Evolutionary conservation across 2,113 vertebrate genomes (phyloP).

Genomic region (Scatophagus argus): DNA sequence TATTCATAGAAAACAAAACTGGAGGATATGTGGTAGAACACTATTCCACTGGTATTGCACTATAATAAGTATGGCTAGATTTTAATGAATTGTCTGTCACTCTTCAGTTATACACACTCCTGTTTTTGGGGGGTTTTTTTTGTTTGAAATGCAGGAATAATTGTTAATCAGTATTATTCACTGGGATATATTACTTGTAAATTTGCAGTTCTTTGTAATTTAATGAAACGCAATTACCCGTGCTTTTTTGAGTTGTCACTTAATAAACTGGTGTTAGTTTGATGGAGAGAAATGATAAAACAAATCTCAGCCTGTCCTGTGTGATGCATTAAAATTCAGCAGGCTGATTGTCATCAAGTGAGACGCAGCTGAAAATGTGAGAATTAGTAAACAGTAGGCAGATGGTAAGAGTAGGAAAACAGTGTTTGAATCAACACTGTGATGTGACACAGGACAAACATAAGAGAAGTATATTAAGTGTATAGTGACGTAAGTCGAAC

Average conservation of each 20-base stretch:
- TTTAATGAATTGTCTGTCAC: background rate
- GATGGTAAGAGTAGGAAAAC: background rate
- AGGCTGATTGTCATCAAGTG: too few species aligned
- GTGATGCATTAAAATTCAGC: background rate
- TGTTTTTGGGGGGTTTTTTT: too few species aligned
- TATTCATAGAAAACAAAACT: background rate
- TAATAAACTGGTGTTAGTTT: conserved; percentile 23
- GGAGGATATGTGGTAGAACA: background rate
- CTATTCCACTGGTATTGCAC: too few species aligned
- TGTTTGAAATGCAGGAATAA: background rate
- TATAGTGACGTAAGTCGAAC: background rate
- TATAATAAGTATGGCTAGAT: background rate
- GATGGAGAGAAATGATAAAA: background rate
- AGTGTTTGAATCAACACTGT: background rate
- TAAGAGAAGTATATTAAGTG: background rate
- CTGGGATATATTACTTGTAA: conserved; percentile 18
- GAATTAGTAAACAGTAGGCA: background rate
- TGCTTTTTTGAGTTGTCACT: background rate
- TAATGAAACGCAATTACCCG: conserved; percentile 1
- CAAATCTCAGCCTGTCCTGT: background rate
- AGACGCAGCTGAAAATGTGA: background rate
- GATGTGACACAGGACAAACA: background rate
- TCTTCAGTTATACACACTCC: background rate
- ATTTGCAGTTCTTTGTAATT: conserved; percentile 26
- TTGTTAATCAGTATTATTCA: background rate